phyloP scores from a whole-genome alignment of 2,888 invertebrate genomes.

The Eilema griseolum region DNA sequence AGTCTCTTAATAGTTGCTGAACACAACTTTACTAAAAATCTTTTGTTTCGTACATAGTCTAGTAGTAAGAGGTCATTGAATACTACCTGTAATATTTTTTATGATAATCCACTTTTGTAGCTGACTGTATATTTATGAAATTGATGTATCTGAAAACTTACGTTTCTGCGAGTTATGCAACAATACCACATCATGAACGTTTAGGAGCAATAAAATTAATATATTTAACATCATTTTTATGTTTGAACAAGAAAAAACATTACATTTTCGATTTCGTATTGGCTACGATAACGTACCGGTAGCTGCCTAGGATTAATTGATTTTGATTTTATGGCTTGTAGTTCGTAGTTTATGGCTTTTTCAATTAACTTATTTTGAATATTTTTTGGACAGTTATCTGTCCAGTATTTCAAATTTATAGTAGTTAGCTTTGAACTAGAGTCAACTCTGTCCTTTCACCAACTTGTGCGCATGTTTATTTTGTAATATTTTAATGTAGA shows the following conservation, averaged over 20 bases:
- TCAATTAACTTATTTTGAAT: slow-evolving; percentile 2
- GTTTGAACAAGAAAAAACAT: background rate
- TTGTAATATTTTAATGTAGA: background rate
- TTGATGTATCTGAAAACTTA: slow-evolving; percentile 51
- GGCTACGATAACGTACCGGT: background rate
- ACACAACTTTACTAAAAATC: no score
- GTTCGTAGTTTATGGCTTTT: slow-evolving; percentile 43
- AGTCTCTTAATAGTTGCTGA: no score
- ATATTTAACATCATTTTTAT: slow-evolving; percentile 18
- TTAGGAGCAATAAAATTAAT: slow-evolving; percentile 30
- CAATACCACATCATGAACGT: slow-evolving; percentile 40
- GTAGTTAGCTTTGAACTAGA: background rate
- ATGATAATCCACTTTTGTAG: no score
- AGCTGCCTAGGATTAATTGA: slow-evolving; percentile 2
- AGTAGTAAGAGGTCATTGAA: no score
- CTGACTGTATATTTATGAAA: background rate
- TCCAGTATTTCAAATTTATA: background rate
- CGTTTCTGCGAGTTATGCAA: slow-evolving; percentile 50
- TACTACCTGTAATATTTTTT: no score
- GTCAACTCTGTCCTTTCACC: background rate
- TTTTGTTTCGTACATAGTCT: no score
- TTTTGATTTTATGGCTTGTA: slow-evolving; percentile 10
- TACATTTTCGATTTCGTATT: background rate
- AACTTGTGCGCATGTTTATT: background rate
- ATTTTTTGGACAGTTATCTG: background rate